phyloP scores from a whole-genome alignment of 1,140 invertebrate genomes.

The Drosophila sturtevanti region DNA sequence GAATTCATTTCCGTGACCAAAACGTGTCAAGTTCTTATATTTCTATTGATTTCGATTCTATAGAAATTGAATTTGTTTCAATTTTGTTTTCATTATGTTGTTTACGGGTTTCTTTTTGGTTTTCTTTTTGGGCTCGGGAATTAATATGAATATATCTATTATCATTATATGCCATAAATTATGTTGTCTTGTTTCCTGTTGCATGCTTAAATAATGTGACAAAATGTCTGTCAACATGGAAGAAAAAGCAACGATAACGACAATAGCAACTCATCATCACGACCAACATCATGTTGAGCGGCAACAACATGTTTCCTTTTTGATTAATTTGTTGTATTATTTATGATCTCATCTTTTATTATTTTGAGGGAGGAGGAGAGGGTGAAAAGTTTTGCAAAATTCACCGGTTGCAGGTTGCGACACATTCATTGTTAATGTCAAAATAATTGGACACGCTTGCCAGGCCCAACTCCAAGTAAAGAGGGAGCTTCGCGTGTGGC shows the following conservation, averaged over 20 bases:
- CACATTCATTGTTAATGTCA: conserved; percentile 80
- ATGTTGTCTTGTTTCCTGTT: conserved; percentile 70
- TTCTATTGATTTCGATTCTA: conserved; percentile 8
- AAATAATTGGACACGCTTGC: conserved; percentile 80
- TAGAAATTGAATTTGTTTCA: conserved; percentile 10
- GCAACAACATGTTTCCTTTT: conserved; percentile 59
- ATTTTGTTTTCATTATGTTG: conserved; percentile 27
- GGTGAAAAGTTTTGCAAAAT: conserved; percentile 1
- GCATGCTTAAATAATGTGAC: conserved; percentile 77
- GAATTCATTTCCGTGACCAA: conserved; percentile 18
- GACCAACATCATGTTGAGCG: conserved; percentile 27
- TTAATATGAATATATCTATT: conserved; percentile 50
- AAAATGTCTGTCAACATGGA: conserved; percentile 76
- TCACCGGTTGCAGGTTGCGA: conserved; percentile 51
- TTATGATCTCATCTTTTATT: conserved; percentile 51
- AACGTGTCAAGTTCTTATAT: conserved; percentile 4
- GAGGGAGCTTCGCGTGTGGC: conserved; percentile 68
- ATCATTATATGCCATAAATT: conserved; percentile 64
- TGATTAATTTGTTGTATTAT: conserved; percentile 71
- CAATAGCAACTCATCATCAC: conserved; percentile 60
- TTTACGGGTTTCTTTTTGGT: background rate
- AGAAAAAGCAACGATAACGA: conserved; percentile 13
- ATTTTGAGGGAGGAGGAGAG: conserved; percentile 15
- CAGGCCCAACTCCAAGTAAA: conserved; percentile 38
- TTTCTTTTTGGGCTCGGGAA: conserved; percentile 26